These are phyloP conservation scores for Isaurus tuberculatus DNA, from an alignment of 92 coral and sea anemone species.

Conservation along the genomic window DNA sequence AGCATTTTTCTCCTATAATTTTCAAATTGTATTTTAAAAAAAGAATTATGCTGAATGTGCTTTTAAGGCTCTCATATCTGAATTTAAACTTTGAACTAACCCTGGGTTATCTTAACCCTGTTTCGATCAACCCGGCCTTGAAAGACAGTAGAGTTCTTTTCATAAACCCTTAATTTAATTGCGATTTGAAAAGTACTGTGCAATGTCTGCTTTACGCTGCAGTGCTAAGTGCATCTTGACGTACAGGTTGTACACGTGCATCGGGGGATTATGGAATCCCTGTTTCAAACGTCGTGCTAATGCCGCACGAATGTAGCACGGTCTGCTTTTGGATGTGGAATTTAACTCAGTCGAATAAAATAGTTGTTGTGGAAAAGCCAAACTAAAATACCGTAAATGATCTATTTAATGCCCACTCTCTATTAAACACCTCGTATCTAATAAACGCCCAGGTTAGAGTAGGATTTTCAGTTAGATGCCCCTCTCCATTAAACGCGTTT, in stretches of 20 bases:
- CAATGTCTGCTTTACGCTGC: neutral
- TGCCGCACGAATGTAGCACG: neutral
- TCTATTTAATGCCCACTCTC: too few relatives aligned
- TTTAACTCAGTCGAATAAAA: slow-evolving; percentile 1
- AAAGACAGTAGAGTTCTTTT: slow-evolving; percentile 36
- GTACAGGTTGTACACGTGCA: neutral
- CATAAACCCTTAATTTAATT: slow-evolving; percentile 17
- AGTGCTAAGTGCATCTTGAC: neutral
- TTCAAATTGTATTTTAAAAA: too few relatives aligned
- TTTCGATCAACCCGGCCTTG: slow-evolving; percentile 40
- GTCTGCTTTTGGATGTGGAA: neutral
- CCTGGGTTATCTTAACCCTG: slow-evolving; percentile 28
- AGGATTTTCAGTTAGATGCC: too few relatives aligned
- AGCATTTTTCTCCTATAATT: too few relatives aligned
- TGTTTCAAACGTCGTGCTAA: neutral
- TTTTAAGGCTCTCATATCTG: too few relatives aligned
- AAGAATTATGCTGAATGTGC: too few relatives aligned
- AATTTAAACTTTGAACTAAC: too few relatives aligned
- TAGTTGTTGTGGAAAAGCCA: too few relatives aligned
- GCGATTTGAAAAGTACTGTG: slow-evolving; percentile 20
- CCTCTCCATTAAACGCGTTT: too few relatives aligned
- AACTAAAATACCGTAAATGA: slow-evolving; percentile 24
- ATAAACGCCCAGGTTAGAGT: too few relatives aligned
- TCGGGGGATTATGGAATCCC: neutral
- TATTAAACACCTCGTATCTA: too few relatives aligned